Base-by-base conservation (phyloP, 1,140 invertebrate species). In the Sitodiplosis mosellana region DNA sequence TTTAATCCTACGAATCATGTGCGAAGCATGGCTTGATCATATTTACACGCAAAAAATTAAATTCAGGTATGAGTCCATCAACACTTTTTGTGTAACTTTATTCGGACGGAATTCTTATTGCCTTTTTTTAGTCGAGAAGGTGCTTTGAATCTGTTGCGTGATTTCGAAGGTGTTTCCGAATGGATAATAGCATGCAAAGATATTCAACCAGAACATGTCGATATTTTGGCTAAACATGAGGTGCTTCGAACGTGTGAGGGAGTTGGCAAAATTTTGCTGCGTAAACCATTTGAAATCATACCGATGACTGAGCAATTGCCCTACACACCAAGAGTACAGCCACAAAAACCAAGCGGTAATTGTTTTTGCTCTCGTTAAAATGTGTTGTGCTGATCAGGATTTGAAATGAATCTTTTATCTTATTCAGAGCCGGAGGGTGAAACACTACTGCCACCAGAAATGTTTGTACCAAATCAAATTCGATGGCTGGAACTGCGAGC, bases 381-480 rank as follows among this genome's bases (percentile, higher is more conserved):
- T 36, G 34, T 36, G 8, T 36, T n/a, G 8, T 36, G n/a, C n/a
- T 36, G 34, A 36, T 36, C 34, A n/a, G n/a, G n/a, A n/a, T n/a
- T n/a, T n/a, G n/a, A n/a, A n/a, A 36, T 36, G n/a, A 36, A 36
- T 12, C 27, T 21, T 50, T 34, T 33, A 22, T 11, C 44, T 17
- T 45, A 4, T 43, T 48, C 38, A 2, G 42, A 64, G 55, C 52
- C 41, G 27, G 59, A 59, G 20, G 48, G 53, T 42, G 59, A 57
- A 44, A 69, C 73, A 27, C 59, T 71, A 52, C 75, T 88, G 73
- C 85, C 83, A 0, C 80, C 83, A 1, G 84, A 87, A 65, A 88
- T 88, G 85, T 88, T 87, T 56, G 83, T 88, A 1, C 83, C 85
- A 0, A 87, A 88, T 64, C 84, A 88, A 64, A 78, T 86, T 60